Evolutionary conservation across 2,113 vertebrate genomes (phyloP), one percentile per base, ranked within the genome.

Genomic region (Paedocypris sp.): DNA sequence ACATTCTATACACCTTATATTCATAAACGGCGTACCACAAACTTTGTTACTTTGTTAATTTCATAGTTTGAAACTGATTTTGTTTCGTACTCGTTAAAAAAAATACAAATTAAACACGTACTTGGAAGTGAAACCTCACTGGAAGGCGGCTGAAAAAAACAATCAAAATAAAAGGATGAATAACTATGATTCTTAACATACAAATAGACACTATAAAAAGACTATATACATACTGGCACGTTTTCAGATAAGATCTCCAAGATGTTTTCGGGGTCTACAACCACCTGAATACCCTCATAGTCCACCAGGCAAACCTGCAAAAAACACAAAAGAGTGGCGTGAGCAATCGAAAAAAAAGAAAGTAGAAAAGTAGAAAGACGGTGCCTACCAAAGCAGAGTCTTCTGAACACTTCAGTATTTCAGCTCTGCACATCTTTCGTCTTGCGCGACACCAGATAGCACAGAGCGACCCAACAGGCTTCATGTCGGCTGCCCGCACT

Each of bases 401-500:
- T 51, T 82, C 81, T 28, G 77, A 76, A 62, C 81, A 16, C 50
- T 82, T 85, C 74, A 89, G 70, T 75, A 88, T 83, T 53, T 57
- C 73, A 75, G 84, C 87, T 19, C 75, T 75, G 0, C 85, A 87
- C 86, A 85, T 87, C 0, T 32, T 72, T 29, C 72, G 75, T 32
- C 78, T 72, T 5, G 65, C 50, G 47, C 75, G 73, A 2, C 81
- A 87, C 85, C 85, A 83, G 43, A 88, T 79, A 38, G 84, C 71
- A 42, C 84, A 89, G 9, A 78, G 74, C 5, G 81, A 86, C 50
- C 86, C 87, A 62, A 84, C 72, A 22, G 72, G 33, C 70, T 83
- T 81, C 31, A 68, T 79, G 62, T 77, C 70, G 59, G 81, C 69
- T 47, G 60, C 46, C 28, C 48, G 58, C 28, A 36, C 25, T 23